phyloP scores from a whole-genome alignment of 1,140 invertebrate species.

The Babylonia areolata region DNA sequence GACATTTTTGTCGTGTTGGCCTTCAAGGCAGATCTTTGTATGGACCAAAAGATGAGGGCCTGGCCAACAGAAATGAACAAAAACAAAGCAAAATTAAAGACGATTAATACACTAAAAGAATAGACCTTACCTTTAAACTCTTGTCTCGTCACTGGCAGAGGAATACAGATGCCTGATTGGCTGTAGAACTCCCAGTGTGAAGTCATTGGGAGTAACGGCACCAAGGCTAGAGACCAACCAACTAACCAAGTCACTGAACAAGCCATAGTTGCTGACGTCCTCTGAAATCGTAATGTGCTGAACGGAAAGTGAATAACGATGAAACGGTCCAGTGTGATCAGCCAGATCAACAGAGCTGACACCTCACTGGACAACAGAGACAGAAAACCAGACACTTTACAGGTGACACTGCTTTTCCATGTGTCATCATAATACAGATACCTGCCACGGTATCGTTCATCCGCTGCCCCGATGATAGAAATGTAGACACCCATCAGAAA shows the following conservation, averaged over 20 bases:
- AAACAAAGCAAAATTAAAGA: slow-evolving; percentile 51
- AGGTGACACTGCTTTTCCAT: slow-evolving; percentile 56
- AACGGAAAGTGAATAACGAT: slow-evolving; percentile 63
- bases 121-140: slow-evolving; percentile 46
- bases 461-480: slow-evolving; percentile 61
- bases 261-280: slow-evolving; percentile 27
- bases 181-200: slow-evolving; percentile 51
- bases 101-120: slow-evolving; percentile 46
- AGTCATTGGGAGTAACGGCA: slow-evolving; percentile 33
- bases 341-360: slow-evolving; percentile 37
- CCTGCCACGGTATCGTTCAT: slow-evolving; percentile 53
- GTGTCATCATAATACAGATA: slow-evolving; percentile 54
- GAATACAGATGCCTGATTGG: slow-evolving; percentile 50
- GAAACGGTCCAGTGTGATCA: slow-evolving; percentile 59
- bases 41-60: slow-evolving; percentile 42
- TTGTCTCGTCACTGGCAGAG: slow-evolving; percentile 46
- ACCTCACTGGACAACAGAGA: slow-evolving; percentile 56
- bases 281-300: slow-evolving; percentile 29
- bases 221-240: slow-evolving; percentile 34
- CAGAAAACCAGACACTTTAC: slow-evolving; percentile 59
- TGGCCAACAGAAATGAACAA: slow-evolving; percentile 48
- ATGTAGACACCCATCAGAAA: slow-evolving; percentile 68
- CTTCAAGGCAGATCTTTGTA: slow-evolving; percentile 21
- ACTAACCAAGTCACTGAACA: slow-evolving; percentile 35
- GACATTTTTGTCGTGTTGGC: background rate